Percentiles rank a stretch among this genome's conserved stretches.
Conservation (phyloP, 2,113 vertebrate species). For the Nycticryphes semicollaris region DNA sequence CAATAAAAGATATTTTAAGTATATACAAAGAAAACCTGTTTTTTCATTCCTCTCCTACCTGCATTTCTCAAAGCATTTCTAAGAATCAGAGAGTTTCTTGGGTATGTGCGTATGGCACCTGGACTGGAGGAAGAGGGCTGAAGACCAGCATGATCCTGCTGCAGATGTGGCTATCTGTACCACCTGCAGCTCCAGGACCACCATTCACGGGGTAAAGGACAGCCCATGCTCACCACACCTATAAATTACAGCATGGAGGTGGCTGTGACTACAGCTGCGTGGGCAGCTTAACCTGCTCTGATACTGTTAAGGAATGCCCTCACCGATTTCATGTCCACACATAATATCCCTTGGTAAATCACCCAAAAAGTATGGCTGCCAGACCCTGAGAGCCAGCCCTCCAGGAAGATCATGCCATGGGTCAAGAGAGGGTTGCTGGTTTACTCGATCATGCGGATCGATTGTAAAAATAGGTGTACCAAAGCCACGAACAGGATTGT, state of each 20-base stretch:
- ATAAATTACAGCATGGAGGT: neutral
- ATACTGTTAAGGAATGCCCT: neutral
- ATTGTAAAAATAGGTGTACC: neutral
- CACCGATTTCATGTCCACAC: neutral
- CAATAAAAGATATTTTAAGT: neutral
- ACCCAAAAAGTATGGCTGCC: fast-evolving
- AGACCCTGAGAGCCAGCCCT: neutral
- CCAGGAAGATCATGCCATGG: neutral
- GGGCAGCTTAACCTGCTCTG: neutral
- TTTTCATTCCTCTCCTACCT: neutral
- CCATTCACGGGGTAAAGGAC: neutral
- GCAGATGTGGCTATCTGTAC: neutral
- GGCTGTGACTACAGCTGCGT: neutral
- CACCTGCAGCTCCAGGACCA: neutral
- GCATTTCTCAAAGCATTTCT: neutral
- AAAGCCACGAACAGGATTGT: neutral
- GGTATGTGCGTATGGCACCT: fast-evolving
- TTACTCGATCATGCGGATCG: neutral
- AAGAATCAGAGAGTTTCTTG: neutral
- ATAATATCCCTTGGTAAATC: neutral
- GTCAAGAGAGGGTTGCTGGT: neutral
- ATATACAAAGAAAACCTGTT: neutral
- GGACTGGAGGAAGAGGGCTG: neutral
- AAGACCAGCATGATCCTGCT: neutral
- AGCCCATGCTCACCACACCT: neutral